Evolutionary conservation across 2,113 vertebrate species (phyloP), one percentile per base, ranked within the genome.

Genomic region (Sylvilagus bachmani): DNA sequence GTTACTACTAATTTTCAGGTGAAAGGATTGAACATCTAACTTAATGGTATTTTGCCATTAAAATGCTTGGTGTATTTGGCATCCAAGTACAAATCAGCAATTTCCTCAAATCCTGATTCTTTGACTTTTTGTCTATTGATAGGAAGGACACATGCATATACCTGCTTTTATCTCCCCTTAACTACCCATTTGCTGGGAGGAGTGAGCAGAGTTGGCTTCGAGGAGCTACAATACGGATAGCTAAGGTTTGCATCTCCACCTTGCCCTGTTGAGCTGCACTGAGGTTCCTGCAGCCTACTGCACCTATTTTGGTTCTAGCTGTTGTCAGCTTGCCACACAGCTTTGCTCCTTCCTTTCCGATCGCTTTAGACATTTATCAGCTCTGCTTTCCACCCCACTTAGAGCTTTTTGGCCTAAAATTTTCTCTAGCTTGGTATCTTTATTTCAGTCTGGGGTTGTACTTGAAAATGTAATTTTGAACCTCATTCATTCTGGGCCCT

Each of bases 381-480:
- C 51, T 67, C 71, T 19, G 25, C 27, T 71, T 92, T 85, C 82
- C 49, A 67, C 38, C 36, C 73, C 51, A 71, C 55, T n/a, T 31
- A 67, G 13, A 70, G 31, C 38, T 90, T 87, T 88, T n/a, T 33
- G 71, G 27, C 66, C 55, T 66, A 55, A 78, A 70, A 58, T 84
- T 73, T 83, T 33, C 22, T 53, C 17, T 13, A 24, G 44, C 36
- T n/a, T 86, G 53, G 33, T 79, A 79, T 29, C 51, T 12, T 75
- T 51, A 10, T 90, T 83, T 84, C 80, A 88, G 33, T 51, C 27
- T 92, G 25, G 1, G 21, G 49, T 67, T 70, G 10, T 71, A 82
- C 87, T 86, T 88, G 49, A 51, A 88, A 91, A 70, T 92, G 83
- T 53, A 90, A 78, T 38, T 81, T 70, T 67, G 70, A 93, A 77